Conservation (phyloP, 1,140 invertebrate species). For the Lutraria rhynchaena region DNA sequence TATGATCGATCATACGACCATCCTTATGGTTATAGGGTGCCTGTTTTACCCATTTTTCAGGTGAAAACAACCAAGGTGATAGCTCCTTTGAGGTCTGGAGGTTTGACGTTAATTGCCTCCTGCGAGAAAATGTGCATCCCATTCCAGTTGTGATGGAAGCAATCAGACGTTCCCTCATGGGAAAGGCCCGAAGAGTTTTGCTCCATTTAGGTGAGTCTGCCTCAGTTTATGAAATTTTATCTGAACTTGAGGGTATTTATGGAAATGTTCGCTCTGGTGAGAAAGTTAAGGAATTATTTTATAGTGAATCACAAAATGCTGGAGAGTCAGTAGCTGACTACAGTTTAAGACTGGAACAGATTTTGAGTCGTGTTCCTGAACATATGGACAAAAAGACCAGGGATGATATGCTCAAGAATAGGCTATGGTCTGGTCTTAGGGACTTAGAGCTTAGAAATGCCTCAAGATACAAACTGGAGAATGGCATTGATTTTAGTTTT, state of each 20-base stretch:
- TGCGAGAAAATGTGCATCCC: background rate
- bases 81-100: conserved; percentile 10
- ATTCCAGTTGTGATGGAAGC: background rate
- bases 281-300: background rate
- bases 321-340: background rate
- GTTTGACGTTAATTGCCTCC: conserved; percentile 14
- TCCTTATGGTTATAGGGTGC: too few species aligned
- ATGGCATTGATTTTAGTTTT: too few species aligned
- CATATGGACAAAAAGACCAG: background rate
- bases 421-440: too few species aligned
- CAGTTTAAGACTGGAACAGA: background rate
- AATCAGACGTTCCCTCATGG: background rate
- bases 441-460: conserved; percentile 9
- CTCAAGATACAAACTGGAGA: too few species aligned
- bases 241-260: background rate
- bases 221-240: too few species aligned
- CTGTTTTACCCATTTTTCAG: conserved; percentile 11
- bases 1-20: too few species aligned
- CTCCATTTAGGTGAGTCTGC: too few species aligned
- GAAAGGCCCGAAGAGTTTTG: background rate
- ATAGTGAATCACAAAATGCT: background rate
- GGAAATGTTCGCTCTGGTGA: background rate
- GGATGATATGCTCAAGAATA: too few species aligned
- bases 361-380: background rate
- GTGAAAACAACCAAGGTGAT: background rate